These are phyloP conservation scores for Acleris holmiana DNA, from an alignment of 2,888 invertebrate genomes.

Conservation along the genomic window DNA sequence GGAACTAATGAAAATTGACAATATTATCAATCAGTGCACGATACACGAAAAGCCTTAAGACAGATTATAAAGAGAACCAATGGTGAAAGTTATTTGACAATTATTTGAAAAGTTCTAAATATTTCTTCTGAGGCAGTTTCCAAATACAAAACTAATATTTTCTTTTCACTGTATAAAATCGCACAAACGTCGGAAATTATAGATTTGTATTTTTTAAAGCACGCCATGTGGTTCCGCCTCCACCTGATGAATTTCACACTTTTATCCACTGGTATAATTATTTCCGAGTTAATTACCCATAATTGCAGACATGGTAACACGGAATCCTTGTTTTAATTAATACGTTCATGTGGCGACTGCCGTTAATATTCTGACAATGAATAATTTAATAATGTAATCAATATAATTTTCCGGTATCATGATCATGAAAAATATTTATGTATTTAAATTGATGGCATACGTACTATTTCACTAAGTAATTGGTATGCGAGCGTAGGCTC, in stretches of 20 bases:
- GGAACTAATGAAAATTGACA: too few relatives aligned
- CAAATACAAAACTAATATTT: too few relatives aligned
- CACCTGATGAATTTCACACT: constrained; percentile 20
- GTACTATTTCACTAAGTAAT: neutral
- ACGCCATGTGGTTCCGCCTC: neutral
- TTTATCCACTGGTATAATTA: constrained; percentile 12
- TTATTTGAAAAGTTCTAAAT: too few relatives aligned
- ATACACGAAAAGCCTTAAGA: too few relatives aligned
- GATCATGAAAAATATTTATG: neutral
- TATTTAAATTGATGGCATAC: constrained; percentile 10
- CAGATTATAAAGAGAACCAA: too few relatives aligned
- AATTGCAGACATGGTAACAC: constrained; percentile 25
- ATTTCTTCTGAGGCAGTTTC: too few relatives aligned
- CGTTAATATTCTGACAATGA: constrained; percentile 14
- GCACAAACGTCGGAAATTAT: too few relatives aligned
- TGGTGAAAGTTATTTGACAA: too few relatives aligned
- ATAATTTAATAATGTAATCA: constrained; percentile 28
- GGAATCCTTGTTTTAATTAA: constrained; percentile 25
- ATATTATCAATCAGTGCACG: too few relatives aligned
- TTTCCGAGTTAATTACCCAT: constrained; percentile 22
- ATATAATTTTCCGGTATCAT: constrained; percentile 22
- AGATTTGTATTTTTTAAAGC: too few relatives aligned
- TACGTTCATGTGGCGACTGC: constrained; percentile 7
- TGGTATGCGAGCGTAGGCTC: neutral
- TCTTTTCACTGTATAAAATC: too few relatives aligned